phyloP scores from a whole-genome alignment of 2,797 vertebrate genomes.

The Anolis apletophallus region DNA sequence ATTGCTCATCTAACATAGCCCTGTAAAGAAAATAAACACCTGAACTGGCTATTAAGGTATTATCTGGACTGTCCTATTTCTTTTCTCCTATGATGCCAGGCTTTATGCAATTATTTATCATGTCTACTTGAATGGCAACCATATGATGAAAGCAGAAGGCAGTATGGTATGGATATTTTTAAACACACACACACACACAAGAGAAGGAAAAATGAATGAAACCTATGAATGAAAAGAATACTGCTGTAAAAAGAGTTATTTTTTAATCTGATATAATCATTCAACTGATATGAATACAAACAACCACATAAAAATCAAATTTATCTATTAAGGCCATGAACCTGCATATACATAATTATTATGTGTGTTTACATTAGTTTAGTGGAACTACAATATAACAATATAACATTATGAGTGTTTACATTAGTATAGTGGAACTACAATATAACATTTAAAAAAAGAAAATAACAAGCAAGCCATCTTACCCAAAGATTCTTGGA shows the following conservation, averaged over 20 bases:
- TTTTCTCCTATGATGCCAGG: too few species aligned
- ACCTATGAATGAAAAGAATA: background rate
- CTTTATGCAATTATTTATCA: background rate
- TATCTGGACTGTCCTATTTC: background rate
- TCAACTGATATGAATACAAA: background rate
- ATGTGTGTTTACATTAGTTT: background rate
- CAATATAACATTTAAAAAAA: background rate
- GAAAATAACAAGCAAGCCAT: background rate
- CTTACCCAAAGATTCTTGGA: background rate
- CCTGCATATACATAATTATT: background rate
- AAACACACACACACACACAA: background rate
- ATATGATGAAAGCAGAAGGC: background rate
- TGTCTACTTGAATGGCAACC: background rate
- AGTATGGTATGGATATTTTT: background rate
- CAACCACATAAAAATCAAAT: too few species aligned
- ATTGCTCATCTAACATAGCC: background rate
- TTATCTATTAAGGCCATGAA: background rate
- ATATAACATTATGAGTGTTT: background rate
- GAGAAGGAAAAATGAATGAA: background rate
- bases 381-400: background rate
- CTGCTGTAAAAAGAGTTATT: background rate
- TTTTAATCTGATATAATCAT: background rate
- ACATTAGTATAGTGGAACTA: background rate
- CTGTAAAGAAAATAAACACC: background rate
- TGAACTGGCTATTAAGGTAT: background rate